Evolutionary conservation across 2,113 vertebrate species (phyloP), one percentile per base, ranked within the genome.

Genomic region (Grallaria varia): DNA sequence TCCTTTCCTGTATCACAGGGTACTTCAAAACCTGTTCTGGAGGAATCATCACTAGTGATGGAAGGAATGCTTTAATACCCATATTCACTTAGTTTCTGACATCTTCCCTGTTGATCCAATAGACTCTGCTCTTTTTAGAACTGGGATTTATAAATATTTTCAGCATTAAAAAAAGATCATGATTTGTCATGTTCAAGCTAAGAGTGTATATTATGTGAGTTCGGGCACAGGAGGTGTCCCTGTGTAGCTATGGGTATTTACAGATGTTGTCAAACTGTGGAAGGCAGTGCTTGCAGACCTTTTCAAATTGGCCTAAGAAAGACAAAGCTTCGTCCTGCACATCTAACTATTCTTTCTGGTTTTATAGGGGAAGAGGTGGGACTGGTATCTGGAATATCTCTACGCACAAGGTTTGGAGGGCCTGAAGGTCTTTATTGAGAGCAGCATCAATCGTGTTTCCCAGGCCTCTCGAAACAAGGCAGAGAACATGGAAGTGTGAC

Each of bases 321-420:
- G 33, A 11, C 25, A 67, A 52, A 84, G 31, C 28, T 80, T 5
- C 58, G n/a, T 72, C 83, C 18, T 42, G 37, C 22, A 68, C 14
- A 9, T 37, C 76, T 97, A 37, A 91, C 59, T 79, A 1, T 40
- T 62, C 39, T 90, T 85, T 96, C 71, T 94, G 79, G 83, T 97
- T 95, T 90, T 98, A 63, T 72, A 98, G 96, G 98, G 98, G 52
- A 98, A 96, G 92, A 98, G 74, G 44, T 99, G 99, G 99, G 98
- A 97, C 80, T 98, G 98, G 98, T 99, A 99, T 89, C 95, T 99
- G 98, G 96, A 99, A 76, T 99, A 98, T 96, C 98, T 99, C 80
- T 98, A 98, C 88, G 75, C 94, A 10, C 98, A 98, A 85, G 99
- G 98, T 22, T 98, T 98, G 66, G 91, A 98, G 31, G 99, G 99